Evolutionary conservation across 2,888 invertebrate species (phyloP).

Genomic region (Nyleta sp.): DNA sequence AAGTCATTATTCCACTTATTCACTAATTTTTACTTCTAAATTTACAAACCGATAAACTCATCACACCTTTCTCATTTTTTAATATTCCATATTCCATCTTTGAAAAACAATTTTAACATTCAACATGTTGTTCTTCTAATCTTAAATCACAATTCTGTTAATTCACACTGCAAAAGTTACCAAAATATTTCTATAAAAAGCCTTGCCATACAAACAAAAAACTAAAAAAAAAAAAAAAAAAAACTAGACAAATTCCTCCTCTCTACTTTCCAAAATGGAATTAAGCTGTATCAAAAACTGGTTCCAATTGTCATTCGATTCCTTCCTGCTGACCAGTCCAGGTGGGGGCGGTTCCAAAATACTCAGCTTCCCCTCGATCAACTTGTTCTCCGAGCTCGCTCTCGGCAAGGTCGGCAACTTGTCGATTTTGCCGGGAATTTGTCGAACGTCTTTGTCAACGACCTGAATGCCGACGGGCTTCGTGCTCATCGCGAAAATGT

Average conservation of each 20-base stretch:
- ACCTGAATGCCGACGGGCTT: constrained; percentile 76
- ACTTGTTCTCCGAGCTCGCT: constrained; percentile 64
- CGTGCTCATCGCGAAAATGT: constrained; percentile 79
- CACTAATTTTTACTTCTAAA: too few species aligned
- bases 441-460: constrained; percentile 62
- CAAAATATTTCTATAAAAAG: too few species aligned
- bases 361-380: constrained; percentile 74
- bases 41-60: too few species aligned
- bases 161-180: too few species aligned
- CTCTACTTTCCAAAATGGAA: constrained; percentile 83
- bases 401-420: constrained; percentile 77
- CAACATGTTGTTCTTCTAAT: too few species aligned
- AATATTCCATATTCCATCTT: too few species aligned
- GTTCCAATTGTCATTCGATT: constrained; percentile 83
- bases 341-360: constrained; percentile 80
- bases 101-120: too few species aligned
- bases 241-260: constrained; percentile 82
- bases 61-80: too few species aligned
- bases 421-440: constrained; percentile 73
- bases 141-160: too few species aligned
- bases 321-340: constrained; percentile 78
- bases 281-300: constrained; percentile 83
- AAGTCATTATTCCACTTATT: too few species aligned
- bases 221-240: background rate
- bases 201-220: too few species aligned